Conservation (phyloP, 2,113 vertebrate genomes). For the Odocoileus hemionus region DNA sequence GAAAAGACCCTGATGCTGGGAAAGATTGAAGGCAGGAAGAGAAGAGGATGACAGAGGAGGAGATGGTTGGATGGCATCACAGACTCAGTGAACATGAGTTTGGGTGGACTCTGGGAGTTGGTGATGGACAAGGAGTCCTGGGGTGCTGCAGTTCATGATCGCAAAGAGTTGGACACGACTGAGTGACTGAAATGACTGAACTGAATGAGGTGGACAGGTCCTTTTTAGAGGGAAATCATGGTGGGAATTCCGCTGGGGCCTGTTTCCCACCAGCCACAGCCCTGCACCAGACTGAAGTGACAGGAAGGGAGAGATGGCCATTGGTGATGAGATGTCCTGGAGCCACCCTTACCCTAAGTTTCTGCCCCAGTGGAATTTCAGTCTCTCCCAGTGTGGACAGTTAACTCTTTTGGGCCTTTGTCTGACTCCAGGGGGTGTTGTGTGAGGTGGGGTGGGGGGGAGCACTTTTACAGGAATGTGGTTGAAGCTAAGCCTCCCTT, state of each 20-base stretch:
- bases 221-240: rapidly evolving
- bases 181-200: no score
- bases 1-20: no score
- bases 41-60: no score
- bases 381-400: rapidly evolving
- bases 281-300: no score
- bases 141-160: no score
- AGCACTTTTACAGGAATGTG: background rate
- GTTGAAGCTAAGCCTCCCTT: background rate
- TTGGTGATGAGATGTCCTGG: background rate
- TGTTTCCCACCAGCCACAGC: background rate
- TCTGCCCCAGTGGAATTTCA: rapidly evolving
- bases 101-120: no score
- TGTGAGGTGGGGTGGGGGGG: rapidly evolving
- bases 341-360: rapidly evolving
- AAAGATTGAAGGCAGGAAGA: no score
- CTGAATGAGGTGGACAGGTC: background rate
- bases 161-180: no score
- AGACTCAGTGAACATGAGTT: no score
- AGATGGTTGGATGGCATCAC: no score
- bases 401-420: background rate
- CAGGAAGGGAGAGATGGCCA: rapidly evolving
- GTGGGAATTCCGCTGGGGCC: background rate
- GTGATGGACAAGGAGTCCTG: no score
- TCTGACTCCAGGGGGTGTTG: rapidly evolving